Base-by-base conservation (phyloP, 1,140 invertebrate species). In the Bilobella aurantiaca region DNA sequence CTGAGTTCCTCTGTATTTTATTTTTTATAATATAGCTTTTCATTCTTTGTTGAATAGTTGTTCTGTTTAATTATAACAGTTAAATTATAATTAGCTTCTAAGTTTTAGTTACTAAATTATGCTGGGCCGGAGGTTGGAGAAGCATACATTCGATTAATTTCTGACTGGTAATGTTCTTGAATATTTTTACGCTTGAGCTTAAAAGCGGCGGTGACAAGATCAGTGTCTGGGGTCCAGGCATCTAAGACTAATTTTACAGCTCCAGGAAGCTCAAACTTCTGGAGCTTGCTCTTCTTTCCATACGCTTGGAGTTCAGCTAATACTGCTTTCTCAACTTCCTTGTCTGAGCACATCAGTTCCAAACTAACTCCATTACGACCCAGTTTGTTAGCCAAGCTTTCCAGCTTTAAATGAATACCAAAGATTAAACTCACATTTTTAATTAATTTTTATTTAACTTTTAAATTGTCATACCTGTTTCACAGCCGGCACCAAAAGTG, bases 171-270 rank as follows among this genome's bases (percentile, higher is more conserved):
- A 73, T 86, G 83, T 64, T 95, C 88, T 77, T 96, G 90, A 64
- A 98, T 94, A 74, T 92, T 88, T 82, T 94, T 96, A 69, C 96
- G 83, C 78, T 96, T 96, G 69, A 98, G 81, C 80, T 98, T 98
- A 78, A 97, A 93, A 49, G 96, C 94, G 70, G 96, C 96, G 18
- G 96, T 98, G 0, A 91, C 92, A n/a, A 98, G 82, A 42, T 93
- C 94, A 83, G 89, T 91, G 75, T 96, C 93, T 0, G 95, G 93
- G 0, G 92, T 91, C 96, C 96, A 98, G 53, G 90, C 85, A 73
- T 97, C 93, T 25, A 86, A 80, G 73, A 88, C 88, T 23, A 99
- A 78, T 76, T 89, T 91, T 5, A 97, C 84, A 2, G 88, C 91
- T n/a, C 86, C 85, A 0, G 96, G 96, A 60, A 96, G 87, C 79